Evolutionary conservation across 2,113 vertebrate genomes (phyloP), one percentile per base, ranked within the genome.

Genomic region (Sebastes schlegelii): DNA sequence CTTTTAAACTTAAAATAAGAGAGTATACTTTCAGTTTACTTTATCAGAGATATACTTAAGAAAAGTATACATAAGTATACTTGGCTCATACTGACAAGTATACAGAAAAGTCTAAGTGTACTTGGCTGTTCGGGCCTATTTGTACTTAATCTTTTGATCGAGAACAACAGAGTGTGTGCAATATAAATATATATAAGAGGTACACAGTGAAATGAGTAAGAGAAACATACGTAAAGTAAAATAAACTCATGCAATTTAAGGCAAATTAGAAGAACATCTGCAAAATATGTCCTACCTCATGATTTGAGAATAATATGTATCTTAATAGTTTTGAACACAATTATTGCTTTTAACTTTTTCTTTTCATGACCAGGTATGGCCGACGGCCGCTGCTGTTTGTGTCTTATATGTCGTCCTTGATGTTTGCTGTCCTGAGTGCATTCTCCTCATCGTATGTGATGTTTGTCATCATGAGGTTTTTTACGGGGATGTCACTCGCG

Each of bases 401-500:
- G 16, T 93, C 95, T 34, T 96, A 95, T 48, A 4, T 95, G 21
- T 74, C 60, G 0, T 76, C 93, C 23, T 61, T 94, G 57, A 21
- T 46, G 1, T 95, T 95, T 90, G 94, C 94, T 2, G n/a, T 92
- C 16, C 58, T 89, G 3, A 95, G 95, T 40, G 92, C 94, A 1
- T 92, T 95, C 79, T 95, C 94, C 42, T 79, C 81, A 4, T 94
- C 92, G 0, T 95, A 94, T 68, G 26, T 93, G 6, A 92, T 95
- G 92, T 96, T 95, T 67, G 72, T 55, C 52, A 80, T 91, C 63
- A 92, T 95, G 84, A 94, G 94, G 49, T 95, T 95, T 74, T 92
- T 96, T 13, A 95, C 94, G 1, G 95, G 95, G 81, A 85, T 95
- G 75, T 82, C 90, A 10, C 84, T 95, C 0, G 71, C 94, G 19